Percentiles rank a stretch among this genome's conserved stretches.
phyloP scores from a whole-genome alignment of 2,113 vertebrate species.

The Thomomys bottae region DNA sequence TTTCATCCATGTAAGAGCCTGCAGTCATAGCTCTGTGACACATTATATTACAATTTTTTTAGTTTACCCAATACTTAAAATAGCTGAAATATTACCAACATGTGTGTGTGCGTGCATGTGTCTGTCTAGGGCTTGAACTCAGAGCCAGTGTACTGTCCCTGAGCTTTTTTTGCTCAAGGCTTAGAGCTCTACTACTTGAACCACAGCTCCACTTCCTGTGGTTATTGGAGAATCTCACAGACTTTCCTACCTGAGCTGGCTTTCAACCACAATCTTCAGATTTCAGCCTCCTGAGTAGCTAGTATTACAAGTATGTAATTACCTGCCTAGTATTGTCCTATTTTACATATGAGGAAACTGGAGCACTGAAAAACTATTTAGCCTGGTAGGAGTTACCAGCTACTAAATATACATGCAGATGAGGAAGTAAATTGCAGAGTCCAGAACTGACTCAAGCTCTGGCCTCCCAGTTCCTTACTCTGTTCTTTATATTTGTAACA shows the following conservation, averaged over 20 bases:
- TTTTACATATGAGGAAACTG: slow-evolving; percentile 32
- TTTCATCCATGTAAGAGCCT: neutral
- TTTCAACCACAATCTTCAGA: no score
- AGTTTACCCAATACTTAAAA: neutral
- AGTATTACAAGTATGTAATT: no score
- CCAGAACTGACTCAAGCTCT: neutral
- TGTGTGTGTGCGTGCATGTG: no score
- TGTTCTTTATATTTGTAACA: neutral
- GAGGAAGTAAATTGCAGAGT: no score
- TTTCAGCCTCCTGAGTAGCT: no score
- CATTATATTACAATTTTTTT: neutral
- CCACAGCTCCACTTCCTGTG: no score
- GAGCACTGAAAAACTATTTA: neutral
- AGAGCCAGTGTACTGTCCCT: no score
- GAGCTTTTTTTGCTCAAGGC: no score
- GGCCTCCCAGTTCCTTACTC: neutral
- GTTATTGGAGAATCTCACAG: no score
- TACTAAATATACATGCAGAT: neutral
- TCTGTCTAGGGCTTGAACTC: no score
- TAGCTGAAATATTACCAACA: neutral
- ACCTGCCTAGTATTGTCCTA: neutral
- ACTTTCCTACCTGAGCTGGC: no score
- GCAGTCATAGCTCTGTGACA: neutral
- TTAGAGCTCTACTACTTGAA: no score
- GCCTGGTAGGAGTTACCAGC: neutral